phyloP scores from a whole-genome alignment of 2,113 vertebrate species.

The Bothrops jararaca region DNA sequence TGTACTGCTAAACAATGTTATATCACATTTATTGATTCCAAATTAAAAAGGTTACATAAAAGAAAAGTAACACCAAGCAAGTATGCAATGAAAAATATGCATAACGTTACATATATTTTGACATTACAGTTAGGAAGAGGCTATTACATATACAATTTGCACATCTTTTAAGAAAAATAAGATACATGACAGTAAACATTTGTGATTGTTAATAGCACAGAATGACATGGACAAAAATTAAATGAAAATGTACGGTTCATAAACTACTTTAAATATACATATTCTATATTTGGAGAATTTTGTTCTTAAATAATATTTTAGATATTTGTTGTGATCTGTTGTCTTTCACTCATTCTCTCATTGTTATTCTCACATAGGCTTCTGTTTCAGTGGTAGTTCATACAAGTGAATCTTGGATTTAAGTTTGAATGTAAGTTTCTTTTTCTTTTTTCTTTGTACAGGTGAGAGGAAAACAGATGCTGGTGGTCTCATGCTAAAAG shows the following conservation, averaged over 20 bases:
- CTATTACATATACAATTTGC: slow-evolving; percentile 49
- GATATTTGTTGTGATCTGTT: not conserved
- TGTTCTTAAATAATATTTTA: slow-evolving; percentile 23
- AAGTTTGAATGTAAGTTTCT: not conserved
- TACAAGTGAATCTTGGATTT: not conserved
- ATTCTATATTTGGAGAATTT: slow-evolving; percentile 2
- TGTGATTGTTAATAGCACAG: slow-evolving; percentile 35
- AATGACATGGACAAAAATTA: slow-evolving; percentile 21
- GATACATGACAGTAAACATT: slow-evolving; percentile 51
- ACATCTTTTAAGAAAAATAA: slow-evolving; percentile 37
- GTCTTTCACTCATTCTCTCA: not conserved
- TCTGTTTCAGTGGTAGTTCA: not conserved
- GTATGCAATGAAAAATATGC: slow-evolving; percentile 57
- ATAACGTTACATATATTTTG: slow-evolving; percentile 60
- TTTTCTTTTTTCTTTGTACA: not conserved
- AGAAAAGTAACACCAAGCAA: slow-evolving; percentile 57
- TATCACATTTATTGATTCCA: slow-evolving; percentile 74
- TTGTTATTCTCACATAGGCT: not conserved
- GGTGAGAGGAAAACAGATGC: not conserved
- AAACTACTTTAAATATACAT: slow-evolving; percentile 1
- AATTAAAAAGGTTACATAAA: slow-evolving; percentile 61
- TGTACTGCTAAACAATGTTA: slow-evolving; percentile 64
- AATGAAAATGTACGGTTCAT: not conserved
- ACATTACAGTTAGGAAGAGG: slow-evolving; percentile 52
- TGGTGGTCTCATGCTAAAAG: not conserved